Percentiles rank a stretch among this genome's conserved stretches.
Evolutionary conservation across 2,797 vertebrate species (phyloP).

Genomic region (Oophaga sylvatica): DNA sequence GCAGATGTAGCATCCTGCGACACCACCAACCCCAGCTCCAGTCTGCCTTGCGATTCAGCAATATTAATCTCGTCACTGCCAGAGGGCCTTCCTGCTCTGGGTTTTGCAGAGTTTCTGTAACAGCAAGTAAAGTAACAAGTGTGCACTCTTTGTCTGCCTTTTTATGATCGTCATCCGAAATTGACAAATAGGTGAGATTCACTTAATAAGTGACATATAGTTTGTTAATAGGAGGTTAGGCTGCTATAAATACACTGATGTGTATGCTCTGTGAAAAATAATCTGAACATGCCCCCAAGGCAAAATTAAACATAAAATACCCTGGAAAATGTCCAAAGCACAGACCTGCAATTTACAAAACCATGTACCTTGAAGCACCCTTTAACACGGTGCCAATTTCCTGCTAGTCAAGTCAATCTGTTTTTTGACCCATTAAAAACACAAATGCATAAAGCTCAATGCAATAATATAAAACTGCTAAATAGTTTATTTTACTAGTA

Average conservation of each 20-base stretch:
- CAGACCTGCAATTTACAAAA: conserved; percentile 55
- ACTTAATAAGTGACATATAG: conserved; percentile 50
- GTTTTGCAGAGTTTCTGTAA: conserved; percentile 16
- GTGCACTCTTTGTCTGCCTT: conserved; percentile 2
- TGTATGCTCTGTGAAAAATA: conserved; percentile 46
- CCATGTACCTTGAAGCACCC: conserved; percentile 58
- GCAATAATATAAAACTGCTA: neutral
- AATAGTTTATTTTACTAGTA: neutral
- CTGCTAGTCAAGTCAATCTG: conserved; percentile 11
- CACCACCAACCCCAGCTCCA: conserved; percentile 10
- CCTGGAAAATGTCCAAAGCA: conserved; percentile 52
- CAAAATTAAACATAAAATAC: conserved; percentile 61
- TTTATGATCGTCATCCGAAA: conserved; percentile 25
- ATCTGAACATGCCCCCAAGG: conserved; percentile 57
- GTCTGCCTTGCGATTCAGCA: conserved; percentile 21
- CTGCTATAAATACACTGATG: conserved; percentile 58
- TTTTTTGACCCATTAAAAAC: conserved; percentile 4
- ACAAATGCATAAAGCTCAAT: neutral
- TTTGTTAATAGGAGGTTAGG: conserved; percentile 45
- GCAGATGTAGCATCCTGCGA: conserved; percentile 22
- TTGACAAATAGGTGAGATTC: conserved; percentile 26
- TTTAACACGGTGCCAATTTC: conserved; percentile 49
- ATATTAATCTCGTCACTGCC: conserved; percentile 34
- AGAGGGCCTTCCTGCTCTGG: conserved; percentile 15
- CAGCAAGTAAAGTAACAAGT: conserved; percentile 24